These are phyloP conservation scores for Taurulus bubalis DNA, from an alignment of 2,113 vertebrate genomes.

Conservation along the genomic window DNA sequence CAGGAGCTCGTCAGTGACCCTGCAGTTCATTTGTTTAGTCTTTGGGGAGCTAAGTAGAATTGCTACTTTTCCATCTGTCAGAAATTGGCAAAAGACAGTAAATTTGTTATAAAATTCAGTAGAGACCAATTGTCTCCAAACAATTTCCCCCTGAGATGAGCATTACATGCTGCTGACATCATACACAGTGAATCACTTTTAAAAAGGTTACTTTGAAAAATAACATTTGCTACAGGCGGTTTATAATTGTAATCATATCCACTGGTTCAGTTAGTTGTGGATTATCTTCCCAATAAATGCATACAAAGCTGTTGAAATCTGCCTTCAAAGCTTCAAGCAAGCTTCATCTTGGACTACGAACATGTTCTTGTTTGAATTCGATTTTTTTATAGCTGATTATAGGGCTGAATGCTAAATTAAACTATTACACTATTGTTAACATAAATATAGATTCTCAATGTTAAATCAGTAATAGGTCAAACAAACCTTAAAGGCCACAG, in stretches of 20 bases:
- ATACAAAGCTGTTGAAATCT: neutral
- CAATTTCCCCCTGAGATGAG: constrained; percentile 45
- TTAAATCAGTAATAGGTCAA: neutral
- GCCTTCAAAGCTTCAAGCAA: neutral
- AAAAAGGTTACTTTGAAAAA: constrained; percentile 23
- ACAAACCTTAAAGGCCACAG: neutral
- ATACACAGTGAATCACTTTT: constrained; percentile 25
- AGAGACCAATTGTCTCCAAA: constrained; percentile 66
- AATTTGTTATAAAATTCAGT: constrained; percentile 74
- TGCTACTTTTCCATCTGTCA: constrained; percentile 78
- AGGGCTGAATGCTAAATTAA: neutral
- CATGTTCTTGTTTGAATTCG: neutral
- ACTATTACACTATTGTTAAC: neutral
- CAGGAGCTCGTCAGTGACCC: constrained; percentile 52
- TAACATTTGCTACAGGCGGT: neutral
- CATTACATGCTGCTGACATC: constrained; percentile 39
- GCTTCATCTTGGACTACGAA: neutral
- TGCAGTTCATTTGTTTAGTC: constrained; percentile 70
- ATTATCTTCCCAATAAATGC: neutral
- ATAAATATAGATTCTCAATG: neutral
- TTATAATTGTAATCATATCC: neutral
- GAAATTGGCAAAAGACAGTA: constrained; percentile 66
- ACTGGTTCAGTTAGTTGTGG: neutral
- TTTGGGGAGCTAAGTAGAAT: constrained; percentile 65
- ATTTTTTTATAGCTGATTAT: neutral